Base-by-base conservation (phyloP, 2,113 vertebrate genomes). In the Nesogale talazaci region DNA sequence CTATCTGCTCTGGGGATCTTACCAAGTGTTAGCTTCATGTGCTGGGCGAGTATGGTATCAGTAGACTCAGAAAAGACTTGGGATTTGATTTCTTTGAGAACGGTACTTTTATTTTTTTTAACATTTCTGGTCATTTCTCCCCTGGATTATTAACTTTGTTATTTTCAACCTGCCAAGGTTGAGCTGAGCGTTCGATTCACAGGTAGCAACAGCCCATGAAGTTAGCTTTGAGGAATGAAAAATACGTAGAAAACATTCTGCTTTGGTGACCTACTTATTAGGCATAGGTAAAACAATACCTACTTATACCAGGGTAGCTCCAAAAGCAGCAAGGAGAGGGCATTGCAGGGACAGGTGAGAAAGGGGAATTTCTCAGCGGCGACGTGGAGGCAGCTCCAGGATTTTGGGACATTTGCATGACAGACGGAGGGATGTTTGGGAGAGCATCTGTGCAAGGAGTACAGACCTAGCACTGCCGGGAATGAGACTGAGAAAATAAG, bases 71-170 rank as follows among this genome's bases (percentile, higher is more conserved):
- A 52, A 74, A 92, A 83, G 27, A 11, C 61, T 88, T 65, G 38
- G 72, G 20, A 16, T 79, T 79, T 92, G 42, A 90, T 14, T 81
- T 89, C 34, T 63, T 88, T 77, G 87, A 79, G 56, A 93, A 90
- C 19, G 70, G 59, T 86, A 42, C 38, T 79, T 22, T 17, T 10
- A 46, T 86, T 92, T 82, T 87, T 52, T 79, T 42, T 27, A 22
- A 52, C 46, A 52, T 46, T 10, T 46, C 42, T 46, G 42, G 42
- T 46, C 42, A 46, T 52, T 52, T 52, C 46, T 52, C 5, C 46
- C 46, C 46, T 52, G 46, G 10, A 52, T 52, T 52, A 12, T 52
- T 52, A 52, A 52, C 46, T 52, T 46, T 52, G 14, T 10, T 52
- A 14, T 25, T 89, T 95, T 82, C 20, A 90, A 16, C 8, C 81